phyloP scores from a whole-genome alignment of 64 coral and sea anemone species.

The Pachyseris speciosa region DNA sequence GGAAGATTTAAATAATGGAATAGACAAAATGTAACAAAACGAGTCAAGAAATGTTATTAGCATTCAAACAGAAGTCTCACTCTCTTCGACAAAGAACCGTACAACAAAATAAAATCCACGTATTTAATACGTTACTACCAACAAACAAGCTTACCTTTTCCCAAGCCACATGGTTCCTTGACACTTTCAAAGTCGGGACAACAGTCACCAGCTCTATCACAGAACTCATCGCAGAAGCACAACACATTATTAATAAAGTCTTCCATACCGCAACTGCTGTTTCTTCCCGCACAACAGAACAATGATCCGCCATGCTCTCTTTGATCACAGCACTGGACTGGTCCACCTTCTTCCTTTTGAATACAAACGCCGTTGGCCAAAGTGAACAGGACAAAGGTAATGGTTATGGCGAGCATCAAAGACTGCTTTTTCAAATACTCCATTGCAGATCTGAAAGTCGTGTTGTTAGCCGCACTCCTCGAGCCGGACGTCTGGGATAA shows the following conservation, averaged over 20 bases:
- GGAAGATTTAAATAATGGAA: no score
- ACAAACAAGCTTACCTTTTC: slow-evolving; percentile 32
- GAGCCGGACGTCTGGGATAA: slow-evolving; percentile 37
- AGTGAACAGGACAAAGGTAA: neutral
- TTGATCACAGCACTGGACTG: slow-evolving; percentile 65
- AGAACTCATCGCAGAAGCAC: slow-evolving; percentile 93
- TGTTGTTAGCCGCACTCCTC: neutral
- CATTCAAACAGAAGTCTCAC: no score
- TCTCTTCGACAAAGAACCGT: no score
- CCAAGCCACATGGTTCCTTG: slow-evolving; percentile 62
- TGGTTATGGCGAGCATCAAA: neutral
- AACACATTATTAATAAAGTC: slow-evolving; percentile 33
- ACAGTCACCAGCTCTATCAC: slow-evolving; percentile 80
- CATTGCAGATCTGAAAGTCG: neutral
- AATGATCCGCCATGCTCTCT: slow-evolving; percentile 69
- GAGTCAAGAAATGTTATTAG: no score
- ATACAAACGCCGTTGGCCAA: neutral
- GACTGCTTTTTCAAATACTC: neutral
- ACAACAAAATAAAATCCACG: no score
- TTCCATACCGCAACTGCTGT: slow-evolving; percentile 85
- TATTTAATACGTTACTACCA: no score
- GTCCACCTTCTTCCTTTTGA: slow-evolving; percentile 17
- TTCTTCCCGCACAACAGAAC: slow-evolving; percentile 74
- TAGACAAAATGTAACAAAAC: no score
- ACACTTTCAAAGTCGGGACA: slow-evolving; percentile 78